Evolutionary conservation across 1,140 invertebrate species (phyloP).

Genomic region (Drosophila tristis): DNA sequence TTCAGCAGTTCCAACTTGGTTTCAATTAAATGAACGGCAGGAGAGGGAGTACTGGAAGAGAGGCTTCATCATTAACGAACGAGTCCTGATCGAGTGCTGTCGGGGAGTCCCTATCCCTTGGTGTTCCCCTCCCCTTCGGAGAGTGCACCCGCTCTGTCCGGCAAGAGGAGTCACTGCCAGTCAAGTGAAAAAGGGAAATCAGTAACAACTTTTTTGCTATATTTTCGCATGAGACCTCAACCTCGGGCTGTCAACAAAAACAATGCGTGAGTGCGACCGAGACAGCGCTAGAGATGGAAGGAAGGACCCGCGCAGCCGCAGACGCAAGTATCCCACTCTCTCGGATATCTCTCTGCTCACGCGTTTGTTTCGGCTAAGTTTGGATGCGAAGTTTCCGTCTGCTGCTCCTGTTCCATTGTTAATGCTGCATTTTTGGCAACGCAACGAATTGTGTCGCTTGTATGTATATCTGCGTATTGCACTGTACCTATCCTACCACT

Average conservation of each 20-base stretch:
- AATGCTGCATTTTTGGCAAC: constrained; percentile 46
- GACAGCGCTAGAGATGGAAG: background rate
- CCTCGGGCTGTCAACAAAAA: constrained; percentile 23
- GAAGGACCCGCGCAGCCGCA: constrained; percentile 19
- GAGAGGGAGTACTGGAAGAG: no score
- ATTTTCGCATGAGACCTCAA: constrained; percentile 22
- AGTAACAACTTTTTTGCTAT: constrained; percentile 29
- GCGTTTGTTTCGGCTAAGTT: constrained; percentile 11
- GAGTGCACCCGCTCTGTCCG: background rate
- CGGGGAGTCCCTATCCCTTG: background rate
- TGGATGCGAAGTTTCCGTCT: constrained; percentile 11
- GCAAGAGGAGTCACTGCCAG: constrained; percentile 52
- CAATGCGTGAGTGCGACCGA: constrained; percentile 5
- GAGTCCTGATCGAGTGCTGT: constrained; percentile 31
- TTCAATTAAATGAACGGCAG: background rate
- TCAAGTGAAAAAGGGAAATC: constrained; percentile 41
- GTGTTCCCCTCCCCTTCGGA: background rate
- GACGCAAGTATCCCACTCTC: constrained; percentile 16
- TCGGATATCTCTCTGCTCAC: constrained; percentile 9
- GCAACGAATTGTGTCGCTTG: constrained; percentile 61
- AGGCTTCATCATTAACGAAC: background rate
- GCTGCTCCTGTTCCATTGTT: constrained; percentile 43
- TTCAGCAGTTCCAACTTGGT: constrained; percentile 4
- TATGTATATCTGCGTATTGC: constrained; percentile 60
- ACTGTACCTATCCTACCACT: background rate